A percentile compares a stretch with the other conserved stretches of the same genome.
phyloP scores from a whole-genome alignment of 2,113 vertebrate species.

The Nyctereutes procyonoides region DNA sequence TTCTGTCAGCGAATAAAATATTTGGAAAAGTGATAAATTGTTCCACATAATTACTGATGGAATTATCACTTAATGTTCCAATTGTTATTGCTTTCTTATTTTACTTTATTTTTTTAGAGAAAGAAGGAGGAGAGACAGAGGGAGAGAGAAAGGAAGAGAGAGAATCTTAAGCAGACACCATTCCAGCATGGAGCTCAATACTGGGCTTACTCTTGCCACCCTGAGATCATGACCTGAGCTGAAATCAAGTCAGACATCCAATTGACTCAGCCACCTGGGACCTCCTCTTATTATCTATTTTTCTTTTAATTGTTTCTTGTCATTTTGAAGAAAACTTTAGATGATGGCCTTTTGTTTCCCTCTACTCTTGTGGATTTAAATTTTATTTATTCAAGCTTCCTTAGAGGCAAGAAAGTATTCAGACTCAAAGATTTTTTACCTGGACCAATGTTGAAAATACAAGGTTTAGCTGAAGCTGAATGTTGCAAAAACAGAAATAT shows the following conservation, averaged over 20 bases:
- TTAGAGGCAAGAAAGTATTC: not conserved
- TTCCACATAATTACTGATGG: not conserved
- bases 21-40: not conserved
- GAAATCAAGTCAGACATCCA: not conserved
- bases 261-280: not conserved
- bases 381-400: not conserved
- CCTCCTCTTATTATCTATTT: not conserved
- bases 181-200: not conserved
- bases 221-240: not conserved
- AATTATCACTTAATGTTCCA: not conserved
- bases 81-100: not conserved
- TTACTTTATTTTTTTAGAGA: not conserved
- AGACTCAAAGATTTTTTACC: not conserved
- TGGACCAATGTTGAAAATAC: not conserved
- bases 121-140: not conserved
- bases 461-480: not conserved
- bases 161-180: not conserved
- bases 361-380: not conserved
- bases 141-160: not conserved
- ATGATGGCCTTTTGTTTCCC: not conserved
- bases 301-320: not conserved
- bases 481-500: not conserved
- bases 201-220: not conserved
- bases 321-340: not conserved
- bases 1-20: not conserved